Percentiles rank a stretch among this genome's conserved stretches.
Evolutionary conservation across 2,888 invertebrate genomes (phyloP).

Genomic region (Drosophila histrio): DNA sequence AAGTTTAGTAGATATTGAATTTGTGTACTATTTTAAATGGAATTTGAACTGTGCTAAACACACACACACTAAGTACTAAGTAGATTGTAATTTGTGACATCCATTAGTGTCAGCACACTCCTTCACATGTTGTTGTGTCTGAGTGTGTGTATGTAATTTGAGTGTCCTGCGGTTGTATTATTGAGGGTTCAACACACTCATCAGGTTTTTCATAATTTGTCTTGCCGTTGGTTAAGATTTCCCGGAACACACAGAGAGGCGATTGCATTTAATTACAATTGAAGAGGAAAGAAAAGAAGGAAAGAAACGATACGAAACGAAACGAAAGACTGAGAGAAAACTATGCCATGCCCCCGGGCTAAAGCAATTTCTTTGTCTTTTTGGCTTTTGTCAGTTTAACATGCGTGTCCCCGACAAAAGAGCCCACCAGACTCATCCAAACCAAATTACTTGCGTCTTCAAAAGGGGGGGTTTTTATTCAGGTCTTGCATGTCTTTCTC

Average conservation of each 20-base stretch:
- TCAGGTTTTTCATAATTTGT: conserved; percentile 41
- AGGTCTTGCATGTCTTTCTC: conserved; percentile 32
- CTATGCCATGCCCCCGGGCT: conserved; percentile 6
- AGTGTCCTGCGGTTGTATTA: conserved; percentile 21
- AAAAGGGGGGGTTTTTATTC: conserved; percentile 4
- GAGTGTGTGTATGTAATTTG: conserved; percentile 25
- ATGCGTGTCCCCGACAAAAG: conserved; percentile 17
- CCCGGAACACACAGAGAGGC: conserved; percentile 42
- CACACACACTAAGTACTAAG: too few relatives aligned
- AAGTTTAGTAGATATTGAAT: not conserved
- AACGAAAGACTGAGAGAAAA: conserved; percentile 11
- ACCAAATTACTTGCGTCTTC: conserved; percentile 1
- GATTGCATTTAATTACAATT: conserved; percentile 45
- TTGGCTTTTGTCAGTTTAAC: conserved; percentile 15
- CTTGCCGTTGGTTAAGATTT: conserved; percentile 24
- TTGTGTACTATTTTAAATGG: not conserved
- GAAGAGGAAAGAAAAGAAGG: conserved; percentile 9
- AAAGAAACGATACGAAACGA: conserved; percentile 9
- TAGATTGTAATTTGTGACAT: conserved; percentile 23
- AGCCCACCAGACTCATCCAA: not conserved
- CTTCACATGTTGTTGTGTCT: not conserved
- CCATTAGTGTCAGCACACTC: conserved; percentile 33
- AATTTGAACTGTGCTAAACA: conserved; percentile 8
- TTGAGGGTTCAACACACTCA: conserved; percentile 50
- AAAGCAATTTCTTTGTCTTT: conserved; percentile 43